Percentiles rank a stretch among this genome's conserved stretches.
phyloP scores from a whole-genome alignment of 2,888 invertebrate species.

The Phanerotoma sp. region DNA sequence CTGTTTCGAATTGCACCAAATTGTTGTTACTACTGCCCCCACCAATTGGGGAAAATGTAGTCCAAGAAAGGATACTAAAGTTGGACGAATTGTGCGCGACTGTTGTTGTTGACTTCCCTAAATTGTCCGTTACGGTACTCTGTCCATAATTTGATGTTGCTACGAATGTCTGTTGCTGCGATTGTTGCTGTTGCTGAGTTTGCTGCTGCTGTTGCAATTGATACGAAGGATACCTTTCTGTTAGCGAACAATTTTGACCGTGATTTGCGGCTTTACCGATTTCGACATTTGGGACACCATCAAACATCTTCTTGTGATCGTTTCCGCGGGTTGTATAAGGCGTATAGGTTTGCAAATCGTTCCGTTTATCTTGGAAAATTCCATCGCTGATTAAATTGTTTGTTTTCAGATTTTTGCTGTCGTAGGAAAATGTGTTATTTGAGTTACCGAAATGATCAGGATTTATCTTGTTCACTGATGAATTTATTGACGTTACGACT shows the following conservation, averaged over 20 bases:
- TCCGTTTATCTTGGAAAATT: background rate
- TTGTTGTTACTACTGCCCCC: constrained; percentile 34
- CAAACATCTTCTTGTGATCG: constrained; percentile 39
- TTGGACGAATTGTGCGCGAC: constrained; percentile 55
- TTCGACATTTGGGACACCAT: constrained; percentile 22
- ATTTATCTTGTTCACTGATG: background rate
- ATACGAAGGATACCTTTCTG: no score
- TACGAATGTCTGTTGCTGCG: constrained; percentile 40
- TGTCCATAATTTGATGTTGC: constrained; percentile 48
- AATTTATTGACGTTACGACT: constrained; percentile 4
- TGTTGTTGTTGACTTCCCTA: constrained; percentile 47
- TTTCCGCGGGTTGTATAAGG: constrained; percentile 39
- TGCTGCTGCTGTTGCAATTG: constrained; percentile 23
- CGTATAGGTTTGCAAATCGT: constrained; percentile 26
- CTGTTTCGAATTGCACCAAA: constrained; percentile 41
- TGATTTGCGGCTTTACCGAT: constrained; percentile 34
- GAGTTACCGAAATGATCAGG: background rate
- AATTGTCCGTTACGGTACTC: constrained; percentile 40
- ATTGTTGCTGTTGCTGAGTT: constrained; percentile 25
- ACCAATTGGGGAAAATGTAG: constrained; percentile 50
- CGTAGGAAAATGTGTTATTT: background rate
- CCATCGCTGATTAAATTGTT: no score
- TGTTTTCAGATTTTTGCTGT: no score
- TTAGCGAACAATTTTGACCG: constrained; percentile 30
- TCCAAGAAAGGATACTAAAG: constrained; percentile 56